Base-by-base conservation (phyloP, 2,113 vertebrate genomes). In the Rhabdomys dilectus region DNA sequence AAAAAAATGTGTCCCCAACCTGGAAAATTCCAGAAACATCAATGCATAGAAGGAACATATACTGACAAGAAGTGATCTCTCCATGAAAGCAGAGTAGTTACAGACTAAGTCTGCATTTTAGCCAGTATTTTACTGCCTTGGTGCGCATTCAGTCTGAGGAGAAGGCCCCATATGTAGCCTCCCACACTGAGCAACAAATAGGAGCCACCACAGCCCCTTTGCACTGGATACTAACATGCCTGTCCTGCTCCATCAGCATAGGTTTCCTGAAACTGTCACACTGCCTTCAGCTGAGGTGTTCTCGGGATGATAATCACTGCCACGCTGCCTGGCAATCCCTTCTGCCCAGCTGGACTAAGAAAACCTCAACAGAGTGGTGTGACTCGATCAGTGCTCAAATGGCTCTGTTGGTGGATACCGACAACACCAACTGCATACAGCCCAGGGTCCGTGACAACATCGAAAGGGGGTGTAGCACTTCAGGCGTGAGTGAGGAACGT, bases 351-450 rank as follows among this genome's bases (percentile, higher is more conserved):
- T 51, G 36, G 45, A 39, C 75, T 66, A 75, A 96, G 93, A 77
- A 73, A 94, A 48, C 58, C 45, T 82, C 68, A 89, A 45, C 76
- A 75, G 58, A 78, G 73, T 13, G 39, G 51, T 88, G 56, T 88
- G 36, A 62, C 73, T 70, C 76, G 53, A 60, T 51, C 39, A 88
- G 45, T 16, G 42, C 48, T 88, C 31, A 2, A 22, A 89, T 60
- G 72, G n/a, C 51, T n/a, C n/a, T 87, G 26, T 66, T 88, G 77
- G 75, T 78, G 45, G 68, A 60, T 36, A 16, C 62, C 93, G 66
- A 68, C 89, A 75, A 60, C 36, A 7, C 60, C 94, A 88, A 68
- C 91, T 60, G 76, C 75, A 68, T 60, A 87, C 78, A 77, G 76
- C 53, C 56, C 76, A 68, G 82, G 56, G 48, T 62, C 91, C 51